Base-by-base conservation (phyloP, 1,140 invertebrate genomes). In the Zaprionus capensis region DNA sequence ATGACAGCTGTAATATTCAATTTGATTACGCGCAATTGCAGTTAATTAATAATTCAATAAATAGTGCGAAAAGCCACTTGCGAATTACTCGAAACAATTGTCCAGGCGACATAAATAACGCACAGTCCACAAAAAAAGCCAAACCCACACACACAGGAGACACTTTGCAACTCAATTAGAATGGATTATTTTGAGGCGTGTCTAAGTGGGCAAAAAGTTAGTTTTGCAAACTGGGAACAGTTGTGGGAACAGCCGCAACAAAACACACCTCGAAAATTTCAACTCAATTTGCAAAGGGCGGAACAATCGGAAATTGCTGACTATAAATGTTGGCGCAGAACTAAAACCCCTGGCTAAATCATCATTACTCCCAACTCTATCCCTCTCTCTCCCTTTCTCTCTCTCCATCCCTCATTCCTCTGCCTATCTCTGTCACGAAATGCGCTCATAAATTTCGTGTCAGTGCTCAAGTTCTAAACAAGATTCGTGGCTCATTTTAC, bases 21-120 rank as follows among this genome's bases (percentile, higher is more conserved):
- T 88, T 88, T 82, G 73, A 71, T 76, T 64, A 75, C 70, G 78
- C 84, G 46, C 46, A 78, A 87, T 87, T 88, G 80, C 72, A 88
- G 84, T 87, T 88, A 88, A 87, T 87, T 88, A 87, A 84, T 87
- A 88, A 87, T 87, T 83, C 83, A 87, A 87, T 87, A 84, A 88
- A 87, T 74, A 69, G 68, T 61, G 65, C 67, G 64, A 82, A 74
- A 73, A 71, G 71, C 74, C 83, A 84, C 81, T 88, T 84, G 58
- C 82, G 81, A 46, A 73, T 76, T 81, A 78, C 80, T 81, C 62
- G 49, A 80, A 77, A 81, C 77, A 81, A 84, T 88, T 87, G 80
- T 87, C 74, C 46, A 51, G 69, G 57, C 68, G 24, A 31, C 53
- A 67, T 44, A 24, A 17, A 55, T 11, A 34, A 24, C 31, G 38